Percentiles rank a stretch among this genome's conserved stretches.
These are phyloP conservation scores for Rhadina sibilatrix DNA, from an alignment of 2,113 vertebrate species.

Conservation along the genomic window DNA sequence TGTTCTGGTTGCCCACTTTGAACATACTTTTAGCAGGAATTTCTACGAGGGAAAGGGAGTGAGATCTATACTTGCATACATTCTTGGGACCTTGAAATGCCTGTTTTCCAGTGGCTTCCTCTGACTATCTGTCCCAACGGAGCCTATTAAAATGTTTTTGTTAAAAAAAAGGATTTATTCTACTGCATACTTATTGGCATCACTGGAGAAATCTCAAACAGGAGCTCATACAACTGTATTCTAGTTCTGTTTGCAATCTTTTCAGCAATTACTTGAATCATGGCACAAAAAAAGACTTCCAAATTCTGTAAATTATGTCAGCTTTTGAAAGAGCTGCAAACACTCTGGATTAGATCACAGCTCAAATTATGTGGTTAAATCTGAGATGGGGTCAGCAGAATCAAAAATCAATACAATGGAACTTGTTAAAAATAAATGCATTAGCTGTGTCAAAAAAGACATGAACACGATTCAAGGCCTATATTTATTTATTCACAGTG, in stretches of 20 bases:
- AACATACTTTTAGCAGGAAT: background rate
- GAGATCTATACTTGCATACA: fast-evolving
- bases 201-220: background rate
- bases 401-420: background rate
- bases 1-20: background rate
- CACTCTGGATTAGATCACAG: background rate
- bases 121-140: background rate
- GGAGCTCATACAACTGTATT: background rate
- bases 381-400: background rate
- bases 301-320: background rate
- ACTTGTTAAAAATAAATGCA: background rate
- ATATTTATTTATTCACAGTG: background rate
- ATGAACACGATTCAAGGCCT: background rate
- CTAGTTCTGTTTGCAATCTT: background rate
- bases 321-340: background rate
- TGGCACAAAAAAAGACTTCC: background rate
- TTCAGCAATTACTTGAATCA: background rate
- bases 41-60: too few relatives aligned
- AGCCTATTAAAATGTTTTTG: background rate
- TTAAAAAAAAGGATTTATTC: background rate
- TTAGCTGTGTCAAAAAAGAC: background rate
- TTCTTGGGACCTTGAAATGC: background rate
- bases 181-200: background rate
- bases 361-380: background rate
- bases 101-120: background rate